These are phyloP conservation scores for Meda fulgida DNA, from an alignment of 2,797 vertebrate genomes.

Conservation along the genomic window DNA sequence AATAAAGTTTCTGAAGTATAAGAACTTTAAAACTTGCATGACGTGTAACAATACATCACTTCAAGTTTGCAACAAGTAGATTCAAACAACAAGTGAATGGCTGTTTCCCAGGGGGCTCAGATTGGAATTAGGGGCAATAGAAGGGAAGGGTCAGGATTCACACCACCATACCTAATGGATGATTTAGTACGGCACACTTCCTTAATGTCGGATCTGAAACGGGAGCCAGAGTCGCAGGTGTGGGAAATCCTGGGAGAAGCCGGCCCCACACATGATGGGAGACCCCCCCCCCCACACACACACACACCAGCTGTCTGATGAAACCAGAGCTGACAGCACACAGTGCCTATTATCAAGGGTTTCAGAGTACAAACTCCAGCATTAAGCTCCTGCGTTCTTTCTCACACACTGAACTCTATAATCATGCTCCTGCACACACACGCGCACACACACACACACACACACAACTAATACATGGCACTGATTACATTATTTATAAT, in stretches of 20 bases:
- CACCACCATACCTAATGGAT: slow-evolving; percentile 64
- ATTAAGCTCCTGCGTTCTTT: slow-evolving; percentile 10
- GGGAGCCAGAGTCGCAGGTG: slow-evolving; percentile 66
- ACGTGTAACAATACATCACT: background rate
- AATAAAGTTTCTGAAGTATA: background rate
- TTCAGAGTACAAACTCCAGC: slow-evolving; percentile 42
- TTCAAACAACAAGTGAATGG: slow-evolving; percentile 42
- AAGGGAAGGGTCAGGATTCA: slow-evolving; percentile 60
- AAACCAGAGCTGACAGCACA: slow-evolving; percentile 61
- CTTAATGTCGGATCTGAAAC: slow-evolving; percentile 68
- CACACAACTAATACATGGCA: background rate
- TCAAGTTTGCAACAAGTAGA: slow-evolving; percentile 47
- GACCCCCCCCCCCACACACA: slow-evolving; percentile 19
- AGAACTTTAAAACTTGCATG: background rate
- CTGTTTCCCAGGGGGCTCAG: slow-evolving; percentile 54
- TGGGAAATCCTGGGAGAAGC: slow-evolving; percentile 70
- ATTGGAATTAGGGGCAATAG: slow-evolving; percentile 29
- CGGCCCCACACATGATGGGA: slow-evolving; percentile 66
- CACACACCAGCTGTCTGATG: slow-evolving; percentile 65
- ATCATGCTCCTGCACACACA: slow-evolving; percentile 15
- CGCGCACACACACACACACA: too few relatives aligned
- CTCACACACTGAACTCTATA: slow-evolving; percentile 24
- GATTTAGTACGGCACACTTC: slow-evolving; percentile 75
- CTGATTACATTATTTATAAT: background rate
- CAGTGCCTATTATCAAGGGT: slow-evolving; percentile 44